A percentile compares a stretch with the other conserved stretches of the same genome.
Evolutionary conservation across 2,888 invertebrate species (phyloP).

Genomic region (Biston stratarius): DNA sequence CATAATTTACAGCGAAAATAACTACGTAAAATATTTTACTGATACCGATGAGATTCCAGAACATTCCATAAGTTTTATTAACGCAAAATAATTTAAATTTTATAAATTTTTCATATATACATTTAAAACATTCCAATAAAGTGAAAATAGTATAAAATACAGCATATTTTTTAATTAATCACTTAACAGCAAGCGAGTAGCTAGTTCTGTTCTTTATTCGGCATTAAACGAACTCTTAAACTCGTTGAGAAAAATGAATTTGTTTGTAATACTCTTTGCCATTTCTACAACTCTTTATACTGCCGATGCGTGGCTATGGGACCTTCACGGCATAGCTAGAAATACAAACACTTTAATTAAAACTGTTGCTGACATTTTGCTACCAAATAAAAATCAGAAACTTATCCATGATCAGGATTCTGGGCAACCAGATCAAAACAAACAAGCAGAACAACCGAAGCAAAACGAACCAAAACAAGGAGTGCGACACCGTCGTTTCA

Average conservation of each 20-base stretch:
- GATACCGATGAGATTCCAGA: not conserved
- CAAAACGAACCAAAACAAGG: not conserved
- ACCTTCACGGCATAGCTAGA: not conserved
- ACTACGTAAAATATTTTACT: not conserved
- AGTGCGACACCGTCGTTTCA: not conserved
- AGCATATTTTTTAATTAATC: not conserved
- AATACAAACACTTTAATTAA: not conserved
- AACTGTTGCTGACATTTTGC: not conserved
- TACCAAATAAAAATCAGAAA: not conserved
- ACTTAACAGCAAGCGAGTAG: not conserved
- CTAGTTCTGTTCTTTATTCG: not conserved
- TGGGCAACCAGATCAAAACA: too few species aligned
- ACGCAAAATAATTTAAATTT: not conserved
- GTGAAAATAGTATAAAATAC: not conserved
- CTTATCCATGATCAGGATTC: not conserved
- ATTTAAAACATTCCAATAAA: not conserved
- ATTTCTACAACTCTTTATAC: not conserved
- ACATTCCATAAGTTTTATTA: conserved; percentile 1
- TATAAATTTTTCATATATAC: not conserved
- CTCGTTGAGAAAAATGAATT: conserved; percentile 1
- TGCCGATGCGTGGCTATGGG: not conserved
- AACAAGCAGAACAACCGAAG: too few species aligned
- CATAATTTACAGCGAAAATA: not conserved
- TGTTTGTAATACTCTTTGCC: not conserved
- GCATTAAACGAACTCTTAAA: not conserved